Conservation (phyloP, 2,888 invertebrate genomes). For the Oscheius onirici region DNA sequence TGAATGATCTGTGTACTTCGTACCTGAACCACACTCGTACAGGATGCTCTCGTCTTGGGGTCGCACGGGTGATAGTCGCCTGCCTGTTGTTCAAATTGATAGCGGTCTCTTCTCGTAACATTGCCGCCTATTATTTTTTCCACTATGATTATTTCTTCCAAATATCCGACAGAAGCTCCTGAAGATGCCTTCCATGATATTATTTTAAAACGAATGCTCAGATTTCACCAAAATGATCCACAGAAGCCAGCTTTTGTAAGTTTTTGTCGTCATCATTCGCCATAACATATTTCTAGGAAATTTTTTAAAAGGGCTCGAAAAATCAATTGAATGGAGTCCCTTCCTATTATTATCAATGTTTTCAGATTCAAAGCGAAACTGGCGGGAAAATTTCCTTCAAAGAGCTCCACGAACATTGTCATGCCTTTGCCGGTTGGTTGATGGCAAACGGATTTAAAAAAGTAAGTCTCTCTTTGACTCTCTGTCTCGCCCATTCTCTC, state of each 20-base stretch:
- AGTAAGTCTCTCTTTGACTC: conserved; percentile 3
- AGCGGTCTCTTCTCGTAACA: no score
- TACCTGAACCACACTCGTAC: no score
- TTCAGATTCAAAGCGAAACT: conserved; percentile 37
- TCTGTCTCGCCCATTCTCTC: no score
- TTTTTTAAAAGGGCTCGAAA: not conserved
- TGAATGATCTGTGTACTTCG: no score
- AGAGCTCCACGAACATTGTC: conserved; percentile 33
- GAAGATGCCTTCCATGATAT: conserved; percentile 36
- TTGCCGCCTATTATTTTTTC: no score
- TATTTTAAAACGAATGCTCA: conserved; percentile 34
- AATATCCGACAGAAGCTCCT: not conserved
- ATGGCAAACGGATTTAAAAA: conserved; percentile 45
- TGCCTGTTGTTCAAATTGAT: no score
- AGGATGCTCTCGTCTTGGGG: no score
- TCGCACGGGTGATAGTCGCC: no score
- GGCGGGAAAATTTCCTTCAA: conserved; percentile 34
- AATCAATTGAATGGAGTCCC: not conserved
- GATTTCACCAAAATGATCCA: conserved; percentile 41
- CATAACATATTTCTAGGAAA: not conserved
- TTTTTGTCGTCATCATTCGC: no score
- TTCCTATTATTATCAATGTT: not conserved
- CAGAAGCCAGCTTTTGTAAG: conserved; percentile 37
- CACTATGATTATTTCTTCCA: no score
- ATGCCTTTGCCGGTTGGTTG: conserved; percentile 41